A percentile compares a stretch with the other conserved stretches of the same genome.
These are phyloP conservation scores for Carlito syrichta DNA, from an alignment of 2,113 vertebrate genomes.

Conservation along the genomic window DNA sequence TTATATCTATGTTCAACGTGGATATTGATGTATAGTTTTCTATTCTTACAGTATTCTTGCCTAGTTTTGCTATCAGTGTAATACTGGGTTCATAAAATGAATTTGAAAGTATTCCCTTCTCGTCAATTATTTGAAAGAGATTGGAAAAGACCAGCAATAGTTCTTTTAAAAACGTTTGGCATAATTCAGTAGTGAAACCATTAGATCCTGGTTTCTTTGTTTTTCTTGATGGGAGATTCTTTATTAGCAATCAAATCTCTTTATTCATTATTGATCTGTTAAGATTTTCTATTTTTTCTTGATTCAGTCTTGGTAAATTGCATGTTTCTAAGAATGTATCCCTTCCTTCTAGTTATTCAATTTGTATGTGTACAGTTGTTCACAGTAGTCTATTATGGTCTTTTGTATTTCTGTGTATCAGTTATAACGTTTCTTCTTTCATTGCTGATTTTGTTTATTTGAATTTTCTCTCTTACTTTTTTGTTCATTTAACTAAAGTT, in stretches of 20 bases:
- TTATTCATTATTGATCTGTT: not conserved
- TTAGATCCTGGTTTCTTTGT: not conserved
- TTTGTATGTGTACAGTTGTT: not conserved
- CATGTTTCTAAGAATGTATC: not conserved
- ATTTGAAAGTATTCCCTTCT: not conserved
- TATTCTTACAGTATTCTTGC: not conserved
- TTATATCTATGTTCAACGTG: not conserved
- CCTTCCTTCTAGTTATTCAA: not conserved
- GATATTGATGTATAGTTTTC: not conserved
- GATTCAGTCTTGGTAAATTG: not conserved
- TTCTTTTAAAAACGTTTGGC: not conserved
- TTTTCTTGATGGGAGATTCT: not conserved
- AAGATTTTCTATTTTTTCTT: not conserved
- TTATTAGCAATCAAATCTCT: not conserved
- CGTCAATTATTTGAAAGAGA: not conserved
- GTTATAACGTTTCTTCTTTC: not conserved
- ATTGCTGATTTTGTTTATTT: not conserved
- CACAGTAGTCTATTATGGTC: not conserved
- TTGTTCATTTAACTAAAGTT: not conserved
- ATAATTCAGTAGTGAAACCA: not conserved
- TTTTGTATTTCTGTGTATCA: not conserved
- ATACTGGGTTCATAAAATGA: not conserved
- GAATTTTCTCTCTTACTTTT: not conserved
- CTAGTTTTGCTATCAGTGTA: not conserved
- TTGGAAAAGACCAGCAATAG: not conserved